Evolutionary conservation across 2,888 invertebrate species (phyloP).

Genomic region (Rhogogaster chlorosoma): DNA sequence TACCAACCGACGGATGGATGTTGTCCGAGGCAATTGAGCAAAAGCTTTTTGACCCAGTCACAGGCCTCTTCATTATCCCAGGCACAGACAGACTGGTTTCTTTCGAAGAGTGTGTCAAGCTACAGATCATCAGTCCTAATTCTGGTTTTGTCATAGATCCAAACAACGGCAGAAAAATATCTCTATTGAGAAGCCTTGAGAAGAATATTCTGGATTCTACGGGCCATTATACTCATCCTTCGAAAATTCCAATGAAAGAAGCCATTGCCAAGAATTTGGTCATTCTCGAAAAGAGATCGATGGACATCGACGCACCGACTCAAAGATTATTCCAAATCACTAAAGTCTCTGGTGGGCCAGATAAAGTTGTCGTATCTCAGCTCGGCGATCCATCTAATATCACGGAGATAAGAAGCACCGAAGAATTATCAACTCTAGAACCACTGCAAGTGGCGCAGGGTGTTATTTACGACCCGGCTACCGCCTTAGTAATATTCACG

Average conservation of each 20-base stretch:
- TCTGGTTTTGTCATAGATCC: conserved; percentile 92
- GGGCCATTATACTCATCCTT: conserved; percentile 85
- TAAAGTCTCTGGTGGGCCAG: conserved; percentile 85
- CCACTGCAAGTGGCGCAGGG: conserved; percentile 87
- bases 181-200: conserved; percentile 87
- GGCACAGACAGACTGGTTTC: conserved; percentile 91
- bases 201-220: conserved; percentile 88
- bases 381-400: conserved; percentile 76
- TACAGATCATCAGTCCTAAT: conserved; percentile 91
- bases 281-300: conserved; percentile 80
- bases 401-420: conserved; percentile 78
- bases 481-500: conserved; percentile 87
- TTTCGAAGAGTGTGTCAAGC: conserved; percentile 92
- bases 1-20: conserved; percentile 92
- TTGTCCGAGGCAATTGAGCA: conserved; percentile 91
- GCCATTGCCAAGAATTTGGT: conserved; percentile 85
- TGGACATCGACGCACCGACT: conserved; percentile 78
- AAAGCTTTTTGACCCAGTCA: conserved; percentile 89
- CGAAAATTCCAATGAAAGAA: conserved; percentile 85
- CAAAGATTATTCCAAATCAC: conserved; percentile 87
- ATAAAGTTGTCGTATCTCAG: conserved; percentile 85
- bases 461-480: conserved; percentile 88
- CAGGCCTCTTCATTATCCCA: conserved; percentile 92
- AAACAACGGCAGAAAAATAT: conserved; percentile 84
- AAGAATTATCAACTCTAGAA: conserved; percentile 79